Conservation (phyloP, 2,888 invertebrate genomes). For the Drosophila bunnanda region DNA sequence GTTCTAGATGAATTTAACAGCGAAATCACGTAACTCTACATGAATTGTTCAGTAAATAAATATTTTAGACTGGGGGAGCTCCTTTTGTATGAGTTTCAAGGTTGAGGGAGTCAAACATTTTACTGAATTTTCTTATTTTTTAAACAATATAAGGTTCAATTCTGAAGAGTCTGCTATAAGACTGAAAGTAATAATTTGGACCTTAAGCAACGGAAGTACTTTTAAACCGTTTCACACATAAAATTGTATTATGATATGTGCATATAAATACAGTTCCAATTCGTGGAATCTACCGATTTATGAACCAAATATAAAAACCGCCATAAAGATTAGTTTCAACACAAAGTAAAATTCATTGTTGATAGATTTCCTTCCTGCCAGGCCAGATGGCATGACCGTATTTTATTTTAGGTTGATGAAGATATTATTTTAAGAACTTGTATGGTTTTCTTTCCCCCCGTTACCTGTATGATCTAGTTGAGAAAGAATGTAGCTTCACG, state of each 20-base stretch:
- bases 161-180: too few relatives aligned
- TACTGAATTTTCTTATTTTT: background rate
- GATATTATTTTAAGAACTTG: background rate
- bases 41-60: background rate
- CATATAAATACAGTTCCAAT: slow-evolving; percentile 3
- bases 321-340: slow-evolving; percentile 5
- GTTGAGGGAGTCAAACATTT: background rate
- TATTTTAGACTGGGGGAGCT: background rate
- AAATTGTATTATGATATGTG: background rate
- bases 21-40: slow-evolving; percentile 31
- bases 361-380: background rate
- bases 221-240: too few relatives aligned
- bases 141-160: background rate
- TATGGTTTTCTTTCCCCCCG: background rate
- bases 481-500: background rate
- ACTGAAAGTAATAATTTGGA: too few relatives aligned
- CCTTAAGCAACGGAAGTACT: background rate
- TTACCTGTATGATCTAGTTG: background rate
- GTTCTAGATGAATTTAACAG: slow-evolving; percentile 17
- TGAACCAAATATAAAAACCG: slow-evolving; percentile 1
- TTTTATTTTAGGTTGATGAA: background rate
- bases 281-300: slow-evolving; percentile 9
- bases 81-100: background rate
- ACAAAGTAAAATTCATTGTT: background rate
- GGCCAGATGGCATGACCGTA: slow-evolving; percentile 6